Evolutionary conservation across 1,140 invertebrate species (phyloP), one percentile per base, ranked within the genome.

Genomic region (Coenobita brevimanus): DNA sequence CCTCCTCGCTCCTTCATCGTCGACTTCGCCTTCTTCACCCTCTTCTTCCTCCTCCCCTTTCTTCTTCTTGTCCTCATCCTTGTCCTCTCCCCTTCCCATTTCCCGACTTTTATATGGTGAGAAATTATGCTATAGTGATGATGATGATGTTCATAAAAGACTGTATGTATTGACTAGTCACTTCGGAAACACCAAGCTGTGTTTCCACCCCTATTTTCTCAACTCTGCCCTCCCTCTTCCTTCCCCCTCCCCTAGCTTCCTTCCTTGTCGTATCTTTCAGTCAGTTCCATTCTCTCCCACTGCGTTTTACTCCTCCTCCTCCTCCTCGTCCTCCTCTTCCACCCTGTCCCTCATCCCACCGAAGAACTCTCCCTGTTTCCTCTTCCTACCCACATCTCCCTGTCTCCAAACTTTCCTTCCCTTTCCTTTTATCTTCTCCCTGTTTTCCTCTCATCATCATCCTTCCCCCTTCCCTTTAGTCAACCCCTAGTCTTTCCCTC

Each of bases 401-500:
- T 30, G 33, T 41, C 64, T 24, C 43, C 24, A 43, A 30, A 27
- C 36, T 50, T 21, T 57, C 62, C 33, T 30, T 43, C 4, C 38
- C 79, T 60, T 15, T 33, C 79, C n/a, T 17, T 60, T 27, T 33
- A 43, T 36, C 41, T 30, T n/a, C 75, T 24, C 27, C 73, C 73
- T 41, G 15, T 21, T 43, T 30, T 17, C 21, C 57, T 57, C 73
- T 21, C 33, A 15, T 38, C 79, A 24, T 36, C 50, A 30, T 54
- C 41, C 30, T n/a, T 64, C 60, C 57, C 36, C 38, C 54, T 60
- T 1, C 79, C 57, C 24, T 57, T 6, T 33, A 8, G 8, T 57
- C 57, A 33, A 38, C 67, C 30, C 24, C 73, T 43, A n/a, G 6
- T 30, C 43, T 73, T 62, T 62, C 85, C 60, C 46, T 75, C n/a